Evolutionary conservation across 92 coral and sea anemone genomes (phyloP), one percentile per base, ranked within the genome.

Genomic region (Virgularia gustaviana): DNA sequence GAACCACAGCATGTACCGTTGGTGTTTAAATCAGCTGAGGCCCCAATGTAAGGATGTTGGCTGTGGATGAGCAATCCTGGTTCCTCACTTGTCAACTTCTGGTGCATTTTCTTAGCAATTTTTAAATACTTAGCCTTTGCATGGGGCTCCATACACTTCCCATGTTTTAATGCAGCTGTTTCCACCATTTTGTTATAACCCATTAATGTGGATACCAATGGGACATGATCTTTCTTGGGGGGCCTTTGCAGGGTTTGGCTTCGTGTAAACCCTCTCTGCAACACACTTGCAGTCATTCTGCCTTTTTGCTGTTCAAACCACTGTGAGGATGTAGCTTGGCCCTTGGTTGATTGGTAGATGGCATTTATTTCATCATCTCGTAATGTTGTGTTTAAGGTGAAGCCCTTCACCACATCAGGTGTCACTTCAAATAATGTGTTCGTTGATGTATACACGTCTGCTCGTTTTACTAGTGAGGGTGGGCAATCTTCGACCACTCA

Each of bases 251-350:
- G 20, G 13, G 51, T 22, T 43, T 43, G 13, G 13, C n/a, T 22
- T 36, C 58, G 70, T 20, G 84, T 79, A 33, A 53, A 43, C 25
- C 70, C 84, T 57, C 64, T 56, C 37, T 79, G 72, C 44, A 79
- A 70, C 31, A 51, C 72, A 30, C 71, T 68, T 33, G 84, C 79
- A 70, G 84, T 72, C 43, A 79, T 79, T 33, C 78, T 68, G 18
- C 80, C 83, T 38, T 73, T 62, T n/a, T 79, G 54, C 24, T 43
- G 66, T 22, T 28, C 47, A 55, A 60, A 38, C 84, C 80, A 79
- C 28, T 27, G 44, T 42, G 57, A 33, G 60, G 72, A 70, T 27
- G 57, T 71, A 42, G 84, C 37, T 59, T 79, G 84, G 23, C 84
- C 84, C 45, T 70, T 54, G 33, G 84, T 79, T 43, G 51, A 13